phyloP scores from a whole-genome alignment of 2,113 vertebrate species.

The Campylomormyrus tamandua region DNA sequence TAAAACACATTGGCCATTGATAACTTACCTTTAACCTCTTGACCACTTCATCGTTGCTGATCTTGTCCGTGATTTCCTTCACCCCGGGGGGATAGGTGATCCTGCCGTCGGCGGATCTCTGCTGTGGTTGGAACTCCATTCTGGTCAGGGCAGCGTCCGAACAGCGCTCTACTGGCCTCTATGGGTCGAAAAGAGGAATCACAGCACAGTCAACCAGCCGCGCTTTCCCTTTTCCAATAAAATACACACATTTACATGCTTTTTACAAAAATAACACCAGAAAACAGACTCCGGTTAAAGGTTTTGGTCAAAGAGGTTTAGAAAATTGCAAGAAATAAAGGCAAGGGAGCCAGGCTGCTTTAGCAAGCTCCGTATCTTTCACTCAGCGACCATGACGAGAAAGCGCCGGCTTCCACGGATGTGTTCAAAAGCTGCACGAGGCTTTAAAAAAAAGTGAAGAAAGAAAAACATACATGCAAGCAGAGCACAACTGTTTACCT shows the following conservation, averaged over 20 bases:
- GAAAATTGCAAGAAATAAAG: not conserved
- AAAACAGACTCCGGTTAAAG: not conserved
- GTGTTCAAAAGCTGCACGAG: not conserved
- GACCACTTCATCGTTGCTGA: slow-evolving; percentile 95
- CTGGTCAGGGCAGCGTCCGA: slow-evolving; percentile 69
- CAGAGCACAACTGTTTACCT: slow-evolving; percentile 11
- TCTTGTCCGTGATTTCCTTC: slow-evolving; percentile 98
- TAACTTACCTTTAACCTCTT: slow-evolving; percentile 88
- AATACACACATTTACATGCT: not conserved
- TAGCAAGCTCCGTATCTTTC: not conserved
- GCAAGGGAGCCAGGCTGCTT: not conserved
- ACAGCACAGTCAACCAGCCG: slow-evolving; percentile 68
- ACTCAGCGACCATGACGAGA: not conserved
- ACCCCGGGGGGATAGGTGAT: slow-evolving; percentile 93
- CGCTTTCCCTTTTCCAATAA: slow-evolving; percentile 69
- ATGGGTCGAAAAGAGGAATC: slow-evolving; percentile 96
- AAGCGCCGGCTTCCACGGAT: not conserved
- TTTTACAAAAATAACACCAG: not conserved
- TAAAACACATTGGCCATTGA: not conserved
- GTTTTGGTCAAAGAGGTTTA: not conserved
- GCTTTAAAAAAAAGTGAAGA: not conserved
- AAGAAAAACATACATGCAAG: not conserved
- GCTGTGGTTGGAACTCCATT: slow-evolving; percentile 92
- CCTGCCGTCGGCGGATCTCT: slow-evolving; percentile 80
- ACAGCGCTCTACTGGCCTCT: slow-evolving; percentile 98